These are phyloP conservation scores for Odontophorus gujanensis DNA, from an alignment of 2,113 vertebrate genomes.

Conservation along the genomic window DNA sequence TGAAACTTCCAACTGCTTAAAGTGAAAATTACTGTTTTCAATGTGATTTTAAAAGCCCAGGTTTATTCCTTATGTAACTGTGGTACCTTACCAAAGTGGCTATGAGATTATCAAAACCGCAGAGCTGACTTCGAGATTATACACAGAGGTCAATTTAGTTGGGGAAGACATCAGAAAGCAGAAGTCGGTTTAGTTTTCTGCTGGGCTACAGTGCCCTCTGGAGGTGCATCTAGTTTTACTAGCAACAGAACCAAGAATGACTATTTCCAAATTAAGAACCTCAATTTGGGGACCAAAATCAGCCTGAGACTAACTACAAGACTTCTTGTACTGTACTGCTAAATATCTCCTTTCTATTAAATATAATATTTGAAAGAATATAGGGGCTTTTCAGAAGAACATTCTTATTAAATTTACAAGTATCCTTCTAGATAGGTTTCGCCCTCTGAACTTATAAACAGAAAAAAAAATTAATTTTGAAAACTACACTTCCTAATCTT, in stretches of 20 bases:
- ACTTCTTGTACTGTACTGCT: not conserved
- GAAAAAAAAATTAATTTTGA: not conserved
- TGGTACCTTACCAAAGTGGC: not conserved
- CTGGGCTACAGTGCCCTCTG: constrained; percentile 47
- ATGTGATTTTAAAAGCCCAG: not conserved
- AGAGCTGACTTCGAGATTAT: rapidly evolving
- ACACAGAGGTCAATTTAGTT: rapidly evolving
- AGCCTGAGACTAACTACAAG: not conserved
- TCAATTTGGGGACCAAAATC: not conserved
- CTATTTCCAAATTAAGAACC: rapidly evolving
- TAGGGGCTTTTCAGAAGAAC: not conserved
- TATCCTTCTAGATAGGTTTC: not conserved
- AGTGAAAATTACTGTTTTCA: not conserved
- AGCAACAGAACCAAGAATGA: rapidly evolving
- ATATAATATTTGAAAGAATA: not conserved
- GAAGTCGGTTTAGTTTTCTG: not conserved
- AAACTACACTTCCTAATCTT: not conserved
- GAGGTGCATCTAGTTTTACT: not conserved
- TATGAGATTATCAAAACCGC: not conserved
- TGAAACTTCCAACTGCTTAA: not conserved
- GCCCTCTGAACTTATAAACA: not conserved
- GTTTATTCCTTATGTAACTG: not conserved
- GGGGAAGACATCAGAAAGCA: rapidly evolving
- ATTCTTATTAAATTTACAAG: not conserved
- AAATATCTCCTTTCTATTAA: not conserved